phyloP scores from a whole-genome alignment of 2,888 invertebrate species.

The Noctua janthina region DNA sequence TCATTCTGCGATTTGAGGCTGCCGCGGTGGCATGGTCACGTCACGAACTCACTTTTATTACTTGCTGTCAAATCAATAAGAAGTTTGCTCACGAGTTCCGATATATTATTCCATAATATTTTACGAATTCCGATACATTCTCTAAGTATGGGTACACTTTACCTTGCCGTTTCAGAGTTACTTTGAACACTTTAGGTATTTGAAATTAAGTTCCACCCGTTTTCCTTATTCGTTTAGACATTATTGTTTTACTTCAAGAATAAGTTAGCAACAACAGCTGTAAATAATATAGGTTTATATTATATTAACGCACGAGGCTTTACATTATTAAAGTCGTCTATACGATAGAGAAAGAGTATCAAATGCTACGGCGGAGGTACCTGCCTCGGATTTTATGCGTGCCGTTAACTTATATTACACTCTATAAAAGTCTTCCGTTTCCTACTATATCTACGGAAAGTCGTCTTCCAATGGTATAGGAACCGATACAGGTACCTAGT shows the following conservation, averaged over 20 bases:
- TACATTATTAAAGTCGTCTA: slow-evolving; percentile 67
- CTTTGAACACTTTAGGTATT: slow-evolving; percentile 6
- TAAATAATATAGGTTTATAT: slow-evolving; percentile 44
- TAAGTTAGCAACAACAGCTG: slow-evolving; percentile 24
- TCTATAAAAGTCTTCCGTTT: slow-evolving; percentile 83
- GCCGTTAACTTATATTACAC: slow-evolving; percentile 84
- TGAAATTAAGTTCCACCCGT: slow-evolving; percentile 15
- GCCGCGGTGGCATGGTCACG: slow-evolving; percentile 63
- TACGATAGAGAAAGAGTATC: slow-evolving; percentile 62
- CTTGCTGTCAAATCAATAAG: slow-evolving; percentile 66
- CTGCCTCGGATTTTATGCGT: slow-evolving; percentile 80
- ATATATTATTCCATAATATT: slow-evolving; percentile 52
- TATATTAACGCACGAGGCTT: slow-evolving; percentile 54
- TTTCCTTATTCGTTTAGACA: slow-evolving; percentile 1
- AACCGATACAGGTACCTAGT: slow-evolving; percentile 26
- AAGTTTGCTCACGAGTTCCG: slow-evolving; percentile 50
- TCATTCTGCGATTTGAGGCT: slow-evolving; percentile 71
- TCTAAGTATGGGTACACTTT: neutral
- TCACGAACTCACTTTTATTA: slow-evolving; percentile 77
- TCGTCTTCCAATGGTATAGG: slow-evolving; percentile 71
- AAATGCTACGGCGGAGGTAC: slow-evolving; percentile 68
- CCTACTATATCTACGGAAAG: slow-evolving; percentile 73
- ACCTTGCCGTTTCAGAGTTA: slow-evolving; percentile 17
- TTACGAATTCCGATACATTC: slow-evolving; percentile 37
- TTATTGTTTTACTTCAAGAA: slow-evolving; percentile 17